phyloP scores from a whole-genome alignment of 2,113 vertebrate genomes.

The Scatophagus argus region DNA sequence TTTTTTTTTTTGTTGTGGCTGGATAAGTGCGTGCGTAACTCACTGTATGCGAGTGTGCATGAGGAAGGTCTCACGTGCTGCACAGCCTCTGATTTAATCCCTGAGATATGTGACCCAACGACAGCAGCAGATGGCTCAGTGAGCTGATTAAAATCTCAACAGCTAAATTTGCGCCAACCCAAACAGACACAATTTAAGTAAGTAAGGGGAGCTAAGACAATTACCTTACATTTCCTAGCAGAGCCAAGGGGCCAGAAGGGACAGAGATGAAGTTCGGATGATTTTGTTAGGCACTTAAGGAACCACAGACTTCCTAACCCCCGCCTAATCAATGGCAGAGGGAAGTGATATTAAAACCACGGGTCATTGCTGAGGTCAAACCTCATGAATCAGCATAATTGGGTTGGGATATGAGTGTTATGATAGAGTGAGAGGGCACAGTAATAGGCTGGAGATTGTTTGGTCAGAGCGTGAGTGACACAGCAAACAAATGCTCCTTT shows the following conservation, averaged over 20 bases:
- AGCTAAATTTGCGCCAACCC: constrained; percentile 56
- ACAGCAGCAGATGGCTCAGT: constrained; percentile 67
- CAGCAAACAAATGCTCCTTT: constrained; percentile 8
- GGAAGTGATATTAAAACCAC: constrained; percentile 27
- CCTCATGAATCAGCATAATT: constrained; percentile 46
- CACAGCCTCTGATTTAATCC: constrained; percentile 62
- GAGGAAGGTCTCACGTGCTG: constrained; percentile 44
- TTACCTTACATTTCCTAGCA: constrained; percentile 18
- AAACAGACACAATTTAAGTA: constrained; percentile 68
- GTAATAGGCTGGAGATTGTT: constrained; percentile 21
- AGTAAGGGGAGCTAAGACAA: constrained; percentile 59
- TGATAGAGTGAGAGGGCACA: neutral
- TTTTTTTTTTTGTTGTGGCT: constrained; percentile 56
- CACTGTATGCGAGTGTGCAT: constrained; percentile 12
- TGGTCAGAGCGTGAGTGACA: constrained; percentile 10
- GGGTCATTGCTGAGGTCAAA: constrained; percentile 41
- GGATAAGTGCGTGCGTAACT: constrained; percentile 14
- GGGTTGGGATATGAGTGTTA: constrained; percentile 30
- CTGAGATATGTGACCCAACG: constrained; percentile 37
- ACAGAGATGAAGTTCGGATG: neutral
- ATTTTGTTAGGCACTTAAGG: constrained; percentile 17
- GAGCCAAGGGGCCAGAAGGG: neutral
- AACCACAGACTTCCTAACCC: constrained; percentile 26
- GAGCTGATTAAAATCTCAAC: constrained; percentile 77
- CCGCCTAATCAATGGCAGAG: constrained; percentile 10